Evolutionary conservation across 2,113 vertebrate species (phyloP).

Genomic region (Daboia siamensis): DNA sequence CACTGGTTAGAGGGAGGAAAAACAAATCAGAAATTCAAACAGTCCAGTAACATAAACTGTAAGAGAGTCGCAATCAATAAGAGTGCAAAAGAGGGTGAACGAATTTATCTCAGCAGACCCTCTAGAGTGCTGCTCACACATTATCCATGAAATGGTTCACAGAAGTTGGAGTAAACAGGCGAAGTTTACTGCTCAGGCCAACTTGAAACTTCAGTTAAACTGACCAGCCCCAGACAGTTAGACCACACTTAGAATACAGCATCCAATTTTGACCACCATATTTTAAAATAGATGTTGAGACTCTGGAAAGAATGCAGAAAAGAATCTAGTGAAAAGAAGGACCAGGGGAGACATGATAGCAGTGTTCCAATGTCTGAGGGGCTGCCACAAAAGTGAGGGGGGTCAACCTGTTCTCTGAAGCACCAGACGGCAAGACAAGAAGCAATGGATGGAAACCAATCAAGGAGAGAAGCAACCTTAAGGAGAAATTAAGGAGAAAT

Average conservation of each 20-base stretch:
- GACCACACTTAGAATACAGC: neutral
- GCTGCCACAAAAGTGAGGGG: neutral
- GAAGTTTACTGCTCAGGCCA: neutral
- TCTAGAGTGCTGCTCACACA: neutral
- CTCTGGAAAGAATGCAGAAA: neutral
- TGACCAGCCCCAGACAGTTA: neutral
- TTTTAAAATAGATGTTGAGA: neutral
- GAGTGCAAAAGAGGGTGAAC: neutral
- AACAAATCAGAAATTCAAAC: neutral
- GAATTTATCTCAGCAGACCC: neutral
- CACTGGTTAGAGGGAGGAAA: neutral
- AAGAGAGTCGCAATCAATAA: neutral
- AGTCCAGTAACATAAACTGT: neutral
- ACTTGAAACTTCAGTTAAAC: neutral
- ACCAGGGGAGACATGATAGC: neutral
- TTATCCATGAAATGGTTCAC: neutral
- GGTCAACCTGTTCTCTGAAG: neutral
- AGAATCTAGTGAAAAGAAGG: neutral
- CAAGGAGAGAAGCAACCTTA: neutral
- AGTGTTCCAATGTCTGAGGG: neutral
- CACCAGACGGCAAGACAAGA: neutral
- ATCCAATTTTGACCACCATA: neutral
- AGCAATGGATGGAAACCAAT: neutral
- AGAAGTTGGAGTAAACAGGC: neutral
- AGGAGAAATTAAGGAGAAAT: neutral